These are phyloP conservation scores for Anthonomus grandis DNA, from an alignment of 1,140 invertebrate species.

Conservation along the genomic window DNA sequence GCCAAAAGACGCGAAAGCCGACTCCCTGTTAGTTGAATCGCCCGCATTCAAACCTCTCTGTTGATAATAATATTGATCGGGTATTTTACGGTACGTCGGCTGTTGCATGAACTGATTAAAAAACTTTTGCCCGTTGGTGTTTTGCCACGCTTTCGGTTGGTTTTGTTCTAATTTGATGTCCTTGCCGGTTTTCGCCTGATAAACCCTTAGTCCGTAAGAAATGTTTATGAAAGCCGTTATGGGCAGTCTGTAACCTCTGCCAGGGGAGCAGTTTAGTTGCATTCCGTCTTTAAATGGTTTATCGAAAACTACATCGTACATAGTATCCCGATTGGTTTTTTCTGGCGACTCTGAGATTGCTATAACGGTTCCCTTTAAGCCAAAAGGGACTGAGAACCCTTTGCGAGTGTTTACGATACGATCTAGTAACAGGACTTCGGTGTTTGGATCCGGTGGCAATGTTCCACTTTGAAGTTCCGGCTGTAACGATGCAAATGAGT, in stretches of 20 bases:
- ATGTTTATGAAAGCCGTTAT: constrained; percentile 60
- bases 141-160: neutral
- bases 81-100: neutral
- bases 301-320: constrained; percentile 78
- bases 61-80: neutral
- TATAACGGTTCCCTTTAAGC: constrained; percentile 77
- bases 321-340: constrained; percentile 50
- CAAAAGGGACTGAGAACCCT: constrained; percentile 74
- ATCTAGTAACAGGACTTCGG: constrained; percentile 71
- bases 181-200: constrained; percentile 48
- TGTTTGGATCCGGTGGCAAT: constrained; percentile 62
- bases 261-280: constrained; percentile 52
- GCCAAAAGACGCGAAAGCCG: constrained; percentile 2
- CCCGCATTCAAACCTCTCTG: too few relatives aligned
- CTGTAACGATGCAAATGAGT: constrained; percentile 41
- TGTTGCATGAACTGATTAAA: constrained; percentile 14
- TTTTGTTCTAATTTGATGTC: constrained; percentile 27
- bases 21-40: too few relatives aligned
- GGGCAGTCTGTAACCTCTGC: constrained; percentile 55
- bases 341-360: constrained; percentile 59
- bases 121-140: constrained; percentile 9
- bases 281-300: constrained; percentile 68
- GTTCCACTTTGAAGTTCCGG: constrained; percentile 53
- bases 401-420: constrained; percentile 75
- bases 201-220: constrained; percentile 51